These are phyloP conservation scores for Loxodonta africana DNA, from an alignment of 2,113 vertebrate species.

Conservation along the genomic window DNA sequence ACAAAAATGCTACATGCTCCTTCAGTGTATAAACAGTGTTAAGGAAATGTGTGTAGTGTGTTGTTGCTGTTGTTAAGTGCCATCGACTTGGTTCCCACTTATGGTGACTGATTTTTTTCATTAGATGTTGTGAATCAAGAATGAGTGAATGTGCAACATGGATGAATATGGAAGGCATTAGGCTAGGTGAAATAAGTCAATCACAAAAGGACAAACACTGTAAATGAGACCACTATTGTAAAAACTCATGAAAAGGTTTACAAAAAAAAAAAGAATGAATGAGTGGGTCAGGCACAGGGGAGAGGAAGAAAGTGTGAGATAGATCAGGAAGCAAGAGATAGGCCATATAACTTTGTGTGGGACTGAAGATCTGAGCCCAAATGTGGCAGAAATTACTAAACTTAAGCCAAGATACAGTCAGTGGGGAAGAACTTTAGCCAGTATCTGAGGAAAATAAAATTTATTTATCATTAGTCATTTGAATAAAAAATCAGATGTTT, in stretches of 20 bases:
- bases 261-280: background rate
- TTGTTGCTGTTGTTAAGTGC: background rate
- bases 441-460: background rate
- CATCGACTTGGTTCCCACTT: background rate
- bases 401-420: background rate
- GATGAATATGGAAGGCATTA: too few species aligned
- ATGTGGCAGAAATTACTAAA: background rate
- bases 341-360: background rate
- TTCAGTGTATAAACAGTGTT: background rate
- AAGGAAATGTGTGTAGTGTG: background rate
- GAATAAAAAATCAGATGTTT: slow-evolving; percentile 23
- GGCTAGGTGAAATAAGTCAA: too few species aligned
- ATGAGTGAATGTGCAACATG: too few species aligned
- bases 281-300: background rate
- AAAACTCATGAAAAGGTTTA: too few species aligned
- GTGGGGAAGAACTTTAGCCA: background rate
- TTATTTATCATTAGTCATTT: background rate
- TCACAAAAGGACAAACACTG: too few species aligned
- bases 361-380: background rate
- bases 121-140: background rate
- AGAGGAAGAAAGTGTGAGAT: background rate
- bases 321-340: background rate
- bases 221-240: too few species aligned
- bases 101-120: background rate
- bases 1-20: background rate